Evolutionary conservation across 2,797 vertebrate genomes (phyloP).

Genomic region (Sciurus vulgaris): DNA sequence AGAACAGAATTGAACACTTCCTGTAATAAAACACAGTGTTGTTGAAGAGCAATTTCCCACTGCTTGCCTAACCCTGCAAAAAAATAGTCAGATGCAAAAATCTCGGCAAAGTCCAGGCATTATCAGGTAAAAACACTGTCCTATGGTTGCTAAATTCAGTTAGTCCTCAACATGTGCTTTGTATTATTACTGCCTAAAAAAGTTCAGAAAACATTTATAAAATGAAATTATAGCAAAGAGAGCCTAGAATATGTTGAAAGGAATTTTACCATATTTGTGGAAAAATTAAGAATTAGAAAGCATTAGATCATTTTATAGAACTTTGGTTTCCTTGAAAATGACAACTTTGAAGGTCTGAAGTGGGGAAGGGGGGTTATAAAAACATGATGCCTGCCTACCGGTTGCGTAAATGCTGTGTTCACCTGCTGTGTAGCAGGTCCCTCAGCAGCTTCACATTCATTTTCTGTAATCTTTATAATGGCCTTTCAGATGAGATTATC

Average conservation of each 20-base stretch:
- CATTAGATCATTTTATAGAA: background rate
- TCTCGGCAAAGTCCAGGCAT: background rate
- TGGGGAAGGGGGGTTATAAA: background rate
- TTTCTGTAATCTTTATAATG: background rate
- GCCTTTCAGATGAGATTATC: background rate
- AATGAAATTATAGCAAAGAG: background rate
- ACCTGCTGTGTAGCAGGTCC: background rate
- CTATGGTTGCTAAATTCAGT: background rate
- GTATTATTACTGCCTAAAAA: background rate
- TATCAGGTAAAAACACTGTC: background rate
- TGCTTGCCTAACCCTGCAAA: background rate
- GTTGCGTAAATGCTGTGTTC: background rate
- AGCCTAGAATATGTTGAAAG: background rate
- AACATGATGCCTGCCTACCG: background rate
- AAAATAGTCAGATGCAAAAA: background rate
- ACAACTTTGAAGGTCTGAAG: background rate
- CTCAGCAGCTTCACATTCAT: background rate
- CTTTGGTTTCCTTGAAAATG: background rate
- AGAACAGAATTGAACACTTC: background rate
- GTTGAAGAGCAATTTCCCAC: background rate
- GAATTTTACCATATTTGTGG: background rate
- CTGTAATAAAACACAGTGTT: background rate
- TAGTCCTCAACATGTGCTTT: background rate
- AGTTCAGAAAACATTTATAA: background rate
- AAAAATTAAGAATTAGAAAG: background rate